Conservation (phyloP, 2,113 vertebrate genomes). For the Festucalex cinctus region DNA sequence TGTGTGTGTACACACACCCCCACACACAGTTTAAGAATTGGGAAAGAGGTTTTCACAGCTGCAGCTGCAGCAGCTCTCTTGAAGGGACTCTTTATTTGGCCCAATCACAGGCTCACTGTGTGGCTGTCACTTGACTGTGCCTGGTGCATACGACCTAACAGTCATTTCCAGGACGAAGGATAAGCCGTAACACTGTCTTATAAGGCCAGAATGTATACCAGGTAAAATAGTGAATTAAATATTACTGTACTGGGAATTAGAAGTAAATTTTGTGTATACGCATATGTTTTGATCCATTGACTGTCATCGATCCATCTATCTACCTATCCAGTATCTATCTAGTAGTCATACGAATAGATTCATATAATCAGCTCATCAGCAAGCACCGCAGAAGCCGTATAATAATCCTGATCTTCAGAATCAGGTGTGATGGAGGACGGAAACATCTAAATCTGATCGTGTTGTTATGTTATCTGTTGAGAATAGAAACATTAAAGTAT, state of each 20-base stretch:
- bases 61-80: constrained; percentile 61
- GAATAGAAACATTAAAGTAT: no score
- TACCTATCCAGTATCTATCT: no score
- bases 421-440: no score
- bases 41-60: constrained; percentile 15
- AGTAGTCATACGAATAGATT: no score
- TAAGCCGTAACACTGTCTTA: constrained; percentile 32
- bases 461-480: no score
- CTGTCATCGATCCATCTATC: no score
- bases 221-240: constrained; percentile 3
- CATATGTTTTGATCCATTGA: not conserved
- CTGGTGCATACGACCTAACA: constrained; percentile 45
- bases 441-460: no score
- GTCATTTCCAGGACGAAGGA: constrained; percentile 44
- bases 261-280: no score
- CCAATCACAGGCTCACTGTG: constrained; percentile 63
- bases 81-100: constrained; percentile 66
- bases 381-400: no score
- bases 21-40: constrained; percentile 21
- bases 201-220: constrained; percentile 13
- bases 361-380: no score
- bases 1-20: no score
- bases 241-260: not conserved
- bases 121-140: constrained; percentile 50
- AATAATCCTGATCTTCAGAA: no score